Evolutionary conservation across 2,113 vertebrate species (phyloP).

Genomic region (Leucosticte australis): DNA sequence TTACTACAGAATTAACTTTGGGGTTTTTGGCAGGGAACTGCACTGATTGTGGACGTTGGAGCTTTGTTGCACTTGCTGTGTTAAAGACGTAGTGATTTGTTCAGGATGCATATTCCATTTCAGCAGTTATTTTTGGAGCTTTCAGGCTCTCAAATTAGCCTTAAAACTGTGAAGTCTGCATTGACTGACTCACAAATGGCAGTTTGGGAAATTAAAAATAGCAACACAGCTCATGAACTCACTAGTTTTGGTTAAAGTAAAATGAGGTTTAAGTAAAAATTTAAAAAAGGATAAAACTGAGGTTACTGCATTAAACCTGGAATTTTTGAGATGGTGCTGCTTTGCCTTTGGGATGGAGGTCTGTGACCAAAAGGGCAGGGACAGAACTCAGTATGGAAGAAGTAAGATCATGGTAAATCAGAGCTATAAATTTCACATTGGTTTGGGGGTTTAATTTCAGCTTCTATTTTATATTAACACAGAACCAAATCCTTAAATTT

Average conservation of each 20-base stretch:
- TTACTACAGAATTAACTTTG: not conserved
- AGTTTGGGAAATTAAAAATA: not conserved
- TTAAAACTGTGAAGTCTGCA: not conserved
- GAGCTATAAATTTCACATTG: not conserved
- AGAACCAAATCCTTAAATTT: not conserved
- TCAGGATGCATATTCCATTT: not conserved
- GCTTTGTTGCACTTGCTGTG: not conserved
- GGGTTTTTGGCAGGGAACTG: not conserved
- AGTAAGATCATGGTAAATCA: not conserved
- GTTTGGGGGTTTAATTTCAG: not conserved
- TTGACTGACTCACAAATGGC: conserved; percentile 5
- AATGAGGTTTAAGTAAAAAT: not conserved
- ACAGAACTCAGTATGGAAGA: not conserved
- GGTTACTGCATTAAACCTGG: not conserved
- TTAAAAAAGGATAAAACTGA: not conserved
- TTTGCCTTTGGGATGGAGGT: not conserved
- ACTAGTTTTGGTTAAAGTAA: not conserved
- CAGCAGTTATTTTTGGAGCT: conserved; percentile 26
- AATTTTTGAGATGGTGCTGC: not conserved
- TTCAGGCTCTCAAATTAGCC: conserved; percentile 29
- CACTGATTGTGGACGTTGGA: not conserved
- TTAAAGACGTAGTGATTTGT: conserved; percentile 13
- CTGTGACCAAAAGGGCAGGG: not conserved
- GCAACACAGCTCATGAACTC: not conserved
- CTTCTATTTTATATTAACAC: not conserved